These are phyloP conservation scores for Zelostemma sp. DNA, from an alignment of 1,140 invertebrate species.

Conservation along the genomic window DNA sequence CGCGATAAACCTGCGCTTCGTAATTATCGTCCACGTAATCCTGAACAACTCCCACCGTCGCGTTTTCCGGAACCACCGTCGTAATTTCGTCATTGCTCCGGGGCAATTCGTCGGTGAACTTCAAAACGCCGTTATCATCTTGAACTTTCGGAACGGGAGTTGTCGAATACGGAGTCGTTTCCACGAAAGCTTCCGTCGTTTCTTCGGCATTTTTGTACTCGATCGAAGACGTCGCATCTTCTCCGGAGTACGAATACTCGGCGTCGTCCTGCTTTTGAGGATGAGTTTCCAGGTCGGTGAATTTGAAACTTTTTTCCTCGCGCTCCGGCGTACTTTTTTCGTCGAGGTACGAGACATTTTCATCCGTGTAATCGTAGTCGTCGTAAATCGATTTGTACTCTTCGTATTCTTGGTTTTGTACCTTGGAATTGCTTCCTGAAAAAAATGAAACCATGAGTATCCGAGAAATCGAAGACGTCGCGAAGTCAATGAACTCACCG, in stretches of 20 bases:
- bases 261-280: background rate
- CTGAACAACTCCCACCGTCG: conserved; percentile 35
- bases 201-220: background rate
- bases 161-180: background rate
- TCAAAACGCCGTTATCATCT: conserved; percentile 65
- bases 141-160: conserved; percentile 31
- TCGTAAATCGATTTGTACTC: conserved; percentile 38
- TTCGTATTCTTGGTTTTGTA: conserved; percentile 24
- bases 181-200: background rate
- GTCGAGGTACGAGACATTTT: conserved; percentile 18
- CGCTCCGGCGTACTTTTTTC: conserved; percentile 2
- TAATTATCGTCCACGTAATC: conserved; percentile 74
- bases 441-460: too few species aligned
- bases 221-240: background rate
- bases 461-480: too few species aligned
- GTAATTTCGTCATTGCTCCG: conserved; percentile 47
- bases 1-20: conserved; percentile 64
- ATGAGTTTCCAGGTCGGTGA: background rate
- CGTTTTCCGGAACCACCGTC: conserved; percentile 16
- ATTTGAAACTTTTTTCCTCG: background rate
- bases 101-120: conserved; percentile 68
- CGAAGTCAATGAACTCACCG: too few species aligned
- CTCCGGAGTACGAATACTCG: background rate
- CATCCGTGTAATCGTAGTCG: conserved; percentile 32
- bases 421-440: background rate